Conservation (phyloP, 2,113 vertebrate species). For the Paracanthobrama guichenoti region DNA sequence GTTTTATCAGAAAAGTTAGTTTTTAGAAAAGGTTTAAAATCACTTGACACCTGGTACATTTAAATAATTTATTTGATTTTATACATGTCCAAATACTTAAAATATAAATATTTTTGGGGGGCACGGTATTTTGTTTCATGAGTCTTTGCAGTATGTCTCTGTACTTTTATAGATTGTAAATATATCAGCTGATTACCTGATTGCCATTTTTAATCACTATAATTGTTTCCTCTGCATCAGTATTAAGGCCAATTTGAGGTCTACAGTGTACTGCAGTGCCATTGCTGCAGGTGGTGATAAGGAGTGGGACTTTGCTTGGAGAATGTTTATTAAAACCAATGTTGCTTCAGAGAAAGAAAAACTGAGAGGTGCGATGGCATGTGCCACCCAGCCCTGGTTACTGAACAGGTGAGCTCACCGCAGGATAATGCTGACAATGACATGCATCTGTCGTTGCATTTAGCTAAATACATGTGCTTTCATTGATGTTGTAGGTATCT, state of each 20-base stretch:
- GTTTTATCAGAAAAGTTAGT: not conserved
- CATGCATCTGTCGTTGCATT: not conserved
- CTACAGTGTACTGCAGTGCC: constrained; percentile 86
- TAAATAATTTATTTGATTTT: not conserved
- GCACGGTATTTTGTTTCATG: not conserved
- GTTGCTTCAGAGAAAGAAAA: constrained; percentile 86
- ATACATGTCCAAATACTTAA: too few species aligned
- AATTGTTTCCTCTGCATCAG: constrained; percentile 63
- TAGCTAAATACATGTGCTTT: not conserved
- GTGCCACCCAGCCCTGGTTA: constrained; percentile 82
- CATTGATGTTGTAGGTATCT: constrained; percentile 78
- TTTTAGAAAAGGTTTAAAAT: not conserved
- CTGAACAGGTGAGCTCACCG: constrained; percentile 79
- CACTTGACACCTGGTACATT: not conserved
- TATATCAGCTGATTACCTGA: not conserved
- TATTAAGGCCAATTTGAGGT: constrained; percentile 86
- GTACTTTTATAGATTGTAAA: not conserved
- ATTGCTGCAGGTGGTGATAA: constrained; percentile 75
- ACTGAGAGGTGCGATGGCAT: constrained; percentile 82
- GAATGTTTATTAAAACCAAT: constrained; percentile 58
- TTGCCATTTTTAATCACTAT: not conserved
- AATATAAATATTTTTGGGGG: not conserved
- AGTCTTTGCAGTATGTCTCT: not conserved
- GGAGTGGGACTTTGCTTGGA: constrained; percentile 87
- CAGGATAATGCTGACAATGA: not conserved